phyloP scores from a whole-genome alignment of 2,888 invertebrate species.

The Amphipyra tragopoginis region DNA sequence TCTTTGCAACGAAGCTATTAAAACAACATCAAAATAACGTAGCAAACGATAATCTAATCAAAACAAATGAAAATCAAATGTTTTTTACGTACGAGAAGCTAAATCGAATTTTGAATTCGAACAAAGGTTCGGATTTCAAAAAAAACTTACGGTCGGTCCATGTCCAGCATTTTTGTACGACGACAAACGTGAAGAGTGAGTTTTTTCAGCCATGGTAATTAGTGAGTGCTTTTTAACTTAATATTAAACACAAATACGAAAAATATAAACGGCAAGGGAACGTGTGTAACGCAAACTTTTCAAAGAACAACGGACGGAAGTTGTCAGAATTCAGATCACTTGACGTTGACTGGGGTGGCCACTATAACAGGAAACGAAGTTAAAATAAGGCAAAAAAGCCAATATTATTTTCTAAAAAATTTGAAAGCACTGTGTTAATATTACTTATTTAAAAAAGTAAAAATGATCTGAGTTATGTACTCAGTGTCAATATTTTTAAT shows the following conservation, averaged over 20 bases:
- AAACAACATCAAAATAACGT: too few relatives aligned
- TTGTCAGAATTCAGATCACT: slow-evolving; percentile 1
- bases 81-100: background rate
- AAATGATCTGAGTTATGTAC: too few relatives aligned
- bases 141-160: slow-evolving; percentile 91
- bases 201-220: slow-evolving; percentile 91
- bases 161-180: slow-evolving; percentile 95
- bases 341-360: slow-evolving; percentile 8
- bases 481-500: too few relatives aligned
- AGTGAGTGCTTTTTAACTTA: background rate
- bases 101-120: slow-evolving; percentile 16
- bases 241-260: slow-evolving; percentile 8
- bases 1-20: too few relatives aligned
- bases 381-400: background rate
- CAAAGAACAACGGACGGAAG: slow-evolving; percentile 47
- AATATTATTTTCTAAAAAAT: too few relatives aligned
- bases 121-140: slow-evolving; percentile 23
- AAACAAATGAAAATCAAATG: slow-evolving; percentile 7
- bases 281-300: slow-evolving; percentile 7
- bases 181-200: slow-evolving; percentile 89
- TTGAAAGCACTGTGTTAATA: too few relatives aligned
- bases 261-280: slow-evolving; percentile 1
- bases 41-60: background rate
- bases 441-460: too few relatives aligned
- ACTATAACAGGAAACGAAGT: background rate